These are phyloP conservation scores for Aleiodes alternator DNA, from an alignment of 2,888 invertebrate species.

Conservation along the genomic window DNA sequence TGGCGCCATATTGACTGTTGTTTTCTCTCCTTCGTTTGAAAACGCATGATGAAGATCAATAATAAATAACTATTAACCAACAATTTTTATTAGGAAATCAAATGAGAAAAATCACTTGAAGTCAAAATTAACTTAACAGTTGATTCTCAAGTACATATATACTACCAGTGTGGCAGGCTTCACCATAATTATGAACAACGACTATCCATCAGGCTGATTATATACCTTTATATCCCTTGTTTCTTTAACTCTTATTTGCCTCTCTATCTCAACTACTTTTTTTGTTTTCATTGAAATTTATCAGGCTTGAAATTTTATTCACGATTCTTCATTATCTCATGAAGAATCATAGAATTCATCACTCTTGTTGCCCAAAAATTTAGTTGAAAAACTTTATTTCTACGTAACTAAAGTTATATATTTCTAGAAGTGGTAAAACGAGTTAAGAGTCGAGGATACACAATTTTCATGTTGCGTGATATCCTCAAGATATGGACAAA, in stretches of 20 bases:
- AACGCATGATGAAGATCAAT: slow-evolving; percentile 21
- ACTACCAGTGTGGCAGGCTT: slow-evolving; percentile 52
- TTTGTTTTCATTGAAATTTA: slow-evolving; percentile 15
- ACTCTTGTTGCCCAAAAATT: not conserved
- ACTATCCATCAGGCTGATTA: slow-evolving; percentile 74
- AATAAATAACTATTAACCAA: slow-evolving; percentile 28
- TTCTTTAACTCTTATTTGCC: not conserved
- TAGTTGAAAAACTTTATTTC: too few relatives aligned
- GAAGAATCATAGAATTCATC: not conserved
- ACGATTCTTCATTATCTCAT: not conserved
- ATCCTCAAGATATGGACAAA: slow-evolving; percentile 33
- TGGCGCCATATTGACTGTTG: slow-evolving; percentile 17
- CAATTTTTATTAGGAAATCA: slow-evolving; percentile 24
- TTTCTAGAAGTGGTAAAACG: slow-evolving; percentile 27
- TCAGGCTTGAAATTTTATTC: not conserved
- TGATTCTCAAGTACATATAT: slow-evolving; percentile 18
- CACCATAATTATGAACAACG: slow-evolving; percentile 70
- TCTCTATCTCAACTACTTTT: slow-evolving; percentile 29
- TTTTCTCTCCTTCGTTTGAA: not conserved
- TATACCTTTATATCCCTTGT: slow-evolving; percentile 64
- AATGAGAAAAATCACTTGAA: slow-evolving; percentile 26
- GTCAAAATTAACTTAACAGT: slow-evolving; percentile 28
- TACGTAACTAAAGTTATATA: not conserved
- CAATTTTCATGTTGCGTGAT: slow-evolving; percentile 39
- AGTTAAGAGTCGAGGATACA: slow-evolving; percentile 5